phyloP scores from a whole-genome alignment of 2,888 invertebrate species.

The Pogonocherus hispidulus region DNA sequence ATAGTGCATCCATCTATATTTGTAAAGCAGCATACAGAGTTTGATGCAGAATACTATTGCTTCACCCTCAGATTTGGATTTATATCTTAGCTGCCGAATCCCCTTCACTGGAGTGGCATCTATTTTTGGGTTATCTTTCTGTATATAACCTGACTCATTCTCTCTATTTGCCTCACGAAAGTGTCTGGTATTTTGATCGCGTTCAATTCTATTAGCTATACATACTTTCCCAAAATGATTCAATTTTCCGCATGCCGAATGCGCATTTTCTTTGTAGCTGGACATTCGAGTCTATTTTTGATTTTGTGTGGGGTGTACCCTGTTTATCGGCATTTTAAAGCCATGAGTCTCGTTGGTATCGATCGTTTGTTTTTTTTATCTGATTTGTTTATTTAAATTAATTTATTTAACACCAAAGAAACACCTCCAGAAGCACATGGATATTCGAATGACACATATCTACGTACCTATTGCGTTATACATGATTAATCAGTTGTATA shows the following conservation, averaged over 20 bases:
- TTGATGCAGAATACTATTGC: not conserved
- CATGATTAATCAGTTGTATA: slow-evolving; percentile 26
- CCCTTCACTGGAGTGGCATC: slow-evolving; percentile 11
- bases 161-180: slow-evolving; percentile 11
- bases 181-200: slow-evolving; percentile 22
- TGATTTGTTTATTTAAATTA: slow-evolving; percentile 31
- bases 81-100: not conserved
- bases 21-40: not conserved
- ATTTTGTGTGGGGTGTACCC: slow-evolving; percentile 32
- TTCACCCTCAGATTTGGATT: not conserved
- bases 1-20: slow-evolving; percentile 1
- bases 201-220: slow-evolving; percentile 15
- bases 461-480: slow-evolving; percentile 26
- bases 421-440: slow-evolving; percentile 25
- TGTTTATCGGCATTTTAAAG: slow-evolving; percentile 30
- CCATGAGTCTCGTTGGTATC: slow-evolving; percentile 22
- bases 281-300: slow-evolving; percentile 29
- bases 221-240: slow-evolving; percentile 24
- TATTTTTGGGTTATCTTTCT: slow-evolving; percentile 14
- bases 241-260: slow-evolving; percentile 29
- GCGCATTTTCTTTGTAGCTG: slow-evolving; percentile 21
- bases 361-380: slow-evolving; percentile 24
- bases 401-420: slow-evolving; percentile 28
- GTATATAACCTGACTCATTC: slow-evolving; percentile 9
- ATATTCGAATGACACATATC: slow-evolving; percentile 30